These are phyloP conservation scores for Camponotus floridanus DNA, from an alignment of 1,140 invertebrate species.

Conservation along the genomic window DNA sequence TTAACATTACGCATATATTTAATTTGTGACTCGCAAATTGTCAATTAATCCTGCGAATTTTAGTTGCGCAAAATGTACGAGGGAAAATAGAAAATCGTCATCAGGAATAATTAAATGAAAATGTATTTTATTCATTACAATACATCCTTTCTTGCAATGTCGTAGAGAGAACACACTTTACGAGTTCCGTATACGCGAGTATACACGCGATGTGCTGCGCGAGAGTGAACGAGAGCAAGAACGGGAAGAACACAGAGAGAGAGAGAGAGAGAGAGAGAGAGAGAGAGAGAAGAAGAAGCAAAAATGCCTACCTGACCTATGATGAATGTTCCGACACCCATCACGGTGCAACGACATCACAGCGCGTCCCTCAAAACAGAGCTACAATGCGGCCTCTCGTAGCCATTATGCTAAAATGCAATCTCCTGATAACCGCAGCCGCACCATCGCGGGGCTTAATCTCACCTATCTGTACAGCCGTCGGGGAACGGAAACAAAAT, in stretches of 20 bases:
- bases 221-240: neutral
- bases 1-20: slow-evolving; percentile 27
- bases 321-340: slow-evolving; percentile 76
- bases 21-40: neutral
- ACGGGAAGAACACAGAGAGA: neutral
- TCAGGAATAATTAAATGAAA: neutral
- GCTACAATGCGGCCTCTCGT: slow-evolving; percentile 65
- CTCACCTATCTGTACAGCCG: slow-evolving; percentile 73
- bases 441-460: slow-evolving; percentile 74
- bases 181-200: neutral
- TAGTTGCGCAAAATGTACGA: neutral
- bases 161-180: neutral
- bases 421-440: slow-evolving; percentile 78
- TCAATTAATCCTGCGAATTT: neutral
- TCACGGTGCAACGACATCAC: slow-evolving; percentile 69
- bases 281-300: neutral
- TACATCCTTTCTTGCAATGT: neutral
- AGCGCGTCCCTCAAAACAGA: slow-evolving; percentile 68
- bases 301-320: slow-evolving; percentile 71
- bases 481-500: slow-evolving; percentile 69
- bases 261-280: too few relatives aligned
- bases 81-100: neutral
- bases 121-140: neutral
- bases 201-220: slow-evolving; percentile 8
- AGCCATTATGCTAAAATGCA: slow-evolving; percentile 80